A percentile compares a stretch with the other conserved stretches of the same genome.
These are phyloP conservation scores for Circaetus gallicus DNA, from an alignment of 2,113 vertebrate species.

Conservation along the genomic window DNA sequence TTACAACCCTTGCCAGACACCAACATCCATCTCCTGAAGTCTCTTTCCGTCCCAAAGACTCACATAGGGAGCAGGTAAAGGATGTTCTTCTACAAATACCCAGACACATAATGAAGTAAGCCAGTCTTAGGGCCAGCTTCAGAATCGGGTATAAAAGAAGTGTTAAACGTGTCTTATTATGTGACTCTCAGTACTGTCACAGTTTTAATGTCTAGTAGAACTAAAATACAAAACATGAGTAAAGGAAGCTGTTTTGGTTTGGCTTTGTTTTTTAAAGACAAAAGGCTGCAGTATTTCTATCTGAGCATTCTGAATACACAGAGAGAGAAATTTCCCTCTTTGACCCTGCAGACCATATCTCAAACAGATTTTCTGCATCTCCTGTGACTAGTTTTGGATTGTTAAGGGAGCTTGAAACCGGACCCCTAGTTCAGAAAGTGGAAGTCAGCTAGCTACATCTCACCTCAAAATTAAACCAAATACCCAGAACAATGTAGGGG, in stretches of 20 bases:
- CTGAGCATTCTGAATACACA: neutral
- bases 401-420: neutral
- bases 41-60: neutral
- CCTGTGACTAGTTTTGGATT: neutral
- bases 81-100: neutral
- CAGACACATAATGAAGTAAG: neutral
- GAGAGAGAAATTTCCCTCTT: neutral
- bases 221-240: neutral
- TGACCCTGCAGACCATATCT: neutral
- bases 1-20: neutral
- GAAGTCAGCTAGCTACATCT: neutral
- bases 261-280: neutral
- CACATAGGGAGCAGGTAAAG: neutral
- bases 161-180: neutral
- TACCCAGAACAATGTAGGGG: neutral
- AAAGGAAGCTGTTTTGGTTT: neutral
- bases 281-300: neutral
- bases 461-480: neutral
- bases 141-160: neutral
- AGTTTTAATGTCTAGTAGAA: neutral
- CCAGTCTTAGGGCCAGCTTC: neutral
- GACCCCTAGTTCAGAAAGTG: neutral
- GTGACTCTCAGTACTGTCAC: neutral
- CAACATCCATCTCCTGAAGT: neutral
- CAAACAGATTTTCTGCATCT: neutral